Conservation (phyloP, 2,797 vertebrate species). For the Aldrovandia affinis region DNA sequence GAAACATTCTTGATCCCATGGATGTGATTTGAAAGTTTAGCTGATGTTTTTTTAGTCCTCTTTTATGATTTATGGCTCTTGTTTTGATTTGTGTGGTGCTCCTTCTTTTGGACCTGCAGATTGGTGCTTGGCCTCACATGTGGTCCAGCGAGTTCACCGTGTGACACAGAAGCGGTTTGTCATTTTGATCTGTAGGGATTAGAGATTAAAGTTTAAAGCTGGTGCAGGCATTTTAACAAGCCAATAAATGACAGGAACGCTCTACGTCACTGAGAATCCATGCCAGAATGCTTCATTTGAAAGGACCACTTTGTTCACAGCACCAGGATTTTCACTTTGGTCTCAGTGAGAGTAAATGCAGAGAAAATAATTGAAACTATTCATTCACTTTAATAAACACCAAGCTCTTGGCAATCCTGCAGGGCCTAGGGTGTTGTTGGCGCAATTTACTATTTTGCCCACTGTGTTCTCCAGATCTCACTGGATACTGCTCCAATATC, state of each 20-base stretch:
- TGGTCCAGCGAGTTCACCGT: conserved; percentile 6
- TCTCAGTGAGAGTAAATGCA: not conserved
- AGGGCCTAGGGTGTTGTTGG: not conserved
- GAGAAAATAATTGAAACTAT: conserved; percentile 18
- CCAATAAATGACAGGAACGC: conserved; percentile 23
- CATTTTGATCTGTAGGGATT: conserved; percentile 22
- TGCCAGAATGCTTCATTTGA: conserved; percentile 6
- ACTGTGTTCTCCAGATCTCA: not conserved
- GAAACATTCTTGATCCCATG: conserved; percentile 1
- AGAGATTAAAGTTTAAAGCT: conserved; percentile 25
- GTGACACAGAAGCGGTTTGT: conserved; percentile 29
- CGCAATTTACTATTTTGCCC: not conserved
- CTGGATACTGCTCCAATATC: not conserved
- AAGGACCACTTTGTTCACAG: conserved; percentile 10
- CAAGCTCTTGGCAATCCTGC: not conserved
- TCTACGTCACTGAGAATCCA: conserved; percentile 6
- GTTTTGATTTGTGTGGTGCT: not conserved
- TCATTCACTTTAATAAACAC: conserved; percentile 9
- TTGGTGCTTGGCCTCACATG: not conserved
- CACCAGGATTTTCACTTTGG: not conserved
- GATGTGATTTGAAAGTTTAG: not conserved
- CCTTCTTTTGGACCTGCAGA: conserved; percentile 5
- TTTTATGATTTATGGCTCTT: conserved; percentile 2
- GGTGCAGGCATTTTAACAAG: conserved; percentile 19
- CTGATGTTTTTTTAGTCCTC: not conserved